These are phyloP conservation scores for Drosophila rellima DNA, from an alignment of 2,888 invertebrate species.

Conservation along the genomic window DNA sequence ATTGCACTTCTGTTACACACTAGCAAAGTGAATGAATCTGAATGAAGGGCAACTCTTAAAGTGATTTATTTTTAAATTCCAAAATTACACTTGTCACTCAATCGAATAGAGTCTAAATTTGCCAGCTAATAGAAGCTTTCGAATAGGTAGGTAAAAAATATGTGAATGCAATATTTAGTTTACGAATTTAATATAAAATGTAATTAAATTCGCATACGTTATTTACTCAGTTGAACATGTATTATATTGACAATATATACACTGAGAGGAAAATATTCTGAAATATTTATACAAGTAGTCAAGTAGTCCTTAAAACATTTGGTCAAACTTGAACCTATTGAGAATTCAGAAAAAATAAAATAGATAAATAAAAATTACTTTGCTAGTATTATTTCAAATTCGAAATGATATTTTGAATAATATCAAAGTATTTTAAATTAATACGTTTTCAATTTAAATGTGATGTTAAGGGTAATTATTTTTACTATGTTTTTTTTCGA, in stretches of 20 bases:
- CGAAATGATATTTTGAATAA: too few relatives aligned
- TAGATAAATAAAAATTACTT: too few relatives aligned
- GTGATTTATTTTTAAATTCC: neutral
- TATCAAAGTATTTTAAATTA: too few relatives aligned
- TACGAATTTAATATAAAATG: neutral
- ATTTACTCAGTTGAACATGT: neutral
- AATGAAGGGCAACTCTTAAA: neutral
- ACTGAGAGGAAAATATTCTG: neutral
- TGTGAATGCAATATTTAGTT: neutral
- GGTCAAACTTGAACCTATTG: too few relatives aligned
- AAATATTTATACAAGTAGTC: too few relatives aligned
- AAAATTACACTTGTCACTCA: neutral
- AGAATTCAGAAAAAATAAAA: too few relatives aligned
- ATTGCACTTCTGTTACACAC: slow-evolving; percentile 27
- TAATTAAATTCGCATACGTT: neutral
- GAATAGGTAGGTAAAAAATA: neutral
- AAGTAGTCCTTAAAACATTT: too few relatives aligned
- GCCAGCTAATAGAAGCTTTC: neutral
- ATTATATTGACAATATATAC: neutral
- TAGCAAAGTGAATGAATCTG: slow-evolving; percentile 1
- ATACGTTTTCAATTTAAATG: too few relatives aligned
- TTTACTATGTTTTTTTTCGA: too few relatives aligned
- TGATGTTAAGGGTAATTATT: too few relatives aligned
- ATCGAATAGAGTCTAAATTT: too few relatives aligned
- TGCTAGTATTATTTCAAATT: too few relatives aligned